Evolutionary conservation across 2,888 invertebrate species (phyloP).

Genomic region (Cantharis nigra): DNA sequence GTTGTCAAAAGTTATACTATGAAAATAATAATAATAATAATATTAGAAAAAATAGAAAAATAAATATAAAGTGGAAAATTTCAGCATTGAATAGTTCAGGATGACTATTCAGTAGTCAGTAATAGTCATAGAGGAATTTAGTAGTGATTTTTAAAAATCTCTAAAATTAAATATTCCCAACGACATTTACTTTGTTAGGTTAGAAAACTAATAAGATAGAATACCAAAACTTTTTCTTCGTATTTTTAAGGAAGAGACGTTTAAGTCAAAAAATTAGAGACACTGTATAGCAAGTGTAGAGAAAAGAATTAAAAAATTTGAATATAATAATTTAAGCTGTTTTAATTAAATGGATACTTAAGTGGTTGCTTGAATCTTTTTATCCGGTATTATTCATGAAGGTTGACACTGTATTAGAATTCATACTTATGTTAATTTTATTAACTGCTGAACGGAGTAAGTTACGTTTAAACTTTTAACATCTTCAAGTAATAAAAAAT

Average conservation of each 20-base stretch:
- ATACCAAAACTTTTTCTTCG: background rate
- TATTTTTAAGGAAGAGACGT: background rate
- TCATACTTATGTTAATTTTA: background rate
- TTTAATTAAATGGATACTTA: background rate
- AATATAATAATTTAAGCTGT: background rate
- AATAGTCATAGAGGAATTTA: background rate
- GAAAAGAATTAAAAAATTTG: background rate
- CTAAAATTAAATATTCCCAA: background rate
- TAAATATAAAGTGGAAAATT: background rate
- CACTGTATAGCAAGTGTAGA: background rate
- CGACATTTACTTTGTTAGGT: background rate
- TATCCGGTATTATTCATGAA: background rate
- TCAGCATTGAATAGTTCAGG: background rate
- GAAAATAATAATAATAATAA: background rate
- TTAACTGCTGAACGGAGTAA: background rate
- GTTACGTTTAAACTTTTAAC: background rate
- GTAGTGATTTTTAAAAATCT: background rate
- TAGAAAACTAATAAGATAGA: background rate
- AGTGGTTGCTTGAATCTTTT: background rate
- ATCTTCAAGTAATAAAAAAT: background rate
- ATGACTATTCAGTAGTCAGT: no score
- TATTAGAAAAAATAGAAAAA: background rate
- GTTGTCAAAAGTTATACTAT: background rate
- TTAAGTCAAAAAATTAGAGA: background rate
- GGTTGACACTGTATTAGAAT: background rate